Percentiles rank a stretch among this genome's conserved stretches.
These are phyloP conservation scores for Pristiophorus japonicus DNA, from an alignment of 2,113 vertebrate species.

Conservation along the genomic window DNA sequence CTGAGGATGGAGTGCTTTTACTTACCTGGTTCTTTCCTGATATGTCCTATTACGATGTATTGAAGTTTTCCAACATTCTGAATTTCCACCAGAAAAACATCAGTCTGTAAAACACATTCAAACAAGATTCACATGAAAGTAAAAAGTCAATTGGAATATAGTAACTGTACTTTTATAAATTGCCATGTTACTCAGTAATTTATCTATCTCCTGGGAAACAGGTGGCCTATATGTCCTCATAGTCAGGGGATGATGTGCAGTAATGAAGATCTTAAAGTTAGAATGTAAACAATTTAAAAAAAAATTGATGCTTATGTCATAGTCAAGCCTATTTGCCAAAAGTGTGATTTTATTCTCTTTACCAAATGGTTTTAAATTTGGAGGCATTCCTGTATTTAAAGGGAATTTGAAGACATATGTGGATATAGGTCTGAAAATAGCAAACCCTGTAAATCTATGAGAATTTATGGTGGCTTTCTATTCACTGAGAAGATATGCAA, in stretches of 20 bases:
- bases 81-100: not conserved
- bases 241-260: not conserved
- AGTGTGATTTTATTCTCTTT: not conserved
- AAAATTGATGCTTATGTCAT: not conserved
- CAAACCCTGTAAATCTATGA: not conserved
- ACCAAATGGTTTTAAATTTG: not conserved
- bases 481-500: not conserved
- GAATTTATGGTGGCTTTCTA: not conserved
- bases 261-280: not conserved
- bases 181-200: not conserved
- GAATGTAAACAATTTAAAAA: not conserved
- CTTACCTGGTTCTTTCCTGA: not conserved
- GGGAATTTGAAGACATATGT: not conserved
- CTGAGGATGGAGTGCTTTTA: not conserved
- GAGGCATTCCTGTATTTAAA: not conserved
- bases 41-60: not conserved
- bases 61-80: not conserved
- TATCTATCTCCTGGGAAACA: not conserved
- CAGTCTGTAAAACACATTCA: not conserved
- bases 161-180: not conserved
- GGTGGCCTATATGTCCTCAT: not conserved
- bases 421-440: not conserved
- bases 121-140: not conserved
- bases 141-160: not conserved
- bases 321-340: not conserved